Percentiles rank a stretch among this genome's conserved stretches.
Evolutionary conservation across 2,113 vertebrate species (phyloP).

Genomic region (Zingel zingel): DNA sequence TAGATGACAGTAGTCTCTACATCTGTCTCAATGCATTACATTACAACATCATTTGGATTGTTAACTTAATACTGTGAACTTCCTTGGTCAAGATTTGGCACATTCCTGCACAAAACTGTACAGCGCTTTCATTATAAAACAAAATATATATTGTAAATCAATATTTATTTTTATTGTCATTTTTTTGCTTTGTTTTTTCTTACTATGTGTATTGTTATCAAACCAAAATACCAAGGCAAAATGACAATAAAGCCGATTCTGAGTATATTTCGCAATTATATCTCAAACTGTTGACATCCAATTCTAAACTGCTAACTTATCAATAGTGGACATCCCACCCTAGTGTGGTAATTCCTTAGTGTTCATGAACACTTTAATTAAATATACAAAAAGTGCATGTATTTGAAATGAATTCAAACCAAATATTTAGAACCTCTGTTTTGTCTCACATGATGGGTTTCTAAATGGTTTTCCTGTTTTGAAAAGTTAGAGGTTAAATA

Average conservation of each 20-base stretch:
- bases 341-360: neutral
- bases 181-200: neutral
- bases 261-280: neutral
- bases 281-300: neutral
- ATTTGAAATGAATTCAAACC: neutral
- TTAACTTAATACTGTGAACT: neutral
- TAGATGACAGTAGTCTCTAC: too few species aligned
- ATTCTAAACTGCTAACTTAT: too few species aligned
- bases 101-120: neutral
- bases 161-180: neutral
- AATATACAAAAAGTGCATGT: neutral
- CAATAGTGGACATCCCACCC: neutral
- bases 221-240: neutral
- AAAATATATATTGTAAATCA: neutral
- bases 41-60: neutral
- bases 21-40: too few species aligned
- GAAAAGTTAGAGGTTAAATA: conserved; percentile 7
- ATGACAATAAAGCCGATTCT: neutral
- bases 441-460: neutral
- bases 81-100: neutral
- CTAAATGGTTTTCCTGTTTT: neutral
- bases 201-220: neutral
- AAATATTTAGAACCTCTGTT: neutral
- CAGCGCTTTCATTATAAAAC: neutral
- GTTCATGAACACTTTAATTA: neutral